Evolutionary conservation across 1,140 invertebrate species (phyloP).

Genomic region (Drosophila kurseongensis): DNA sequence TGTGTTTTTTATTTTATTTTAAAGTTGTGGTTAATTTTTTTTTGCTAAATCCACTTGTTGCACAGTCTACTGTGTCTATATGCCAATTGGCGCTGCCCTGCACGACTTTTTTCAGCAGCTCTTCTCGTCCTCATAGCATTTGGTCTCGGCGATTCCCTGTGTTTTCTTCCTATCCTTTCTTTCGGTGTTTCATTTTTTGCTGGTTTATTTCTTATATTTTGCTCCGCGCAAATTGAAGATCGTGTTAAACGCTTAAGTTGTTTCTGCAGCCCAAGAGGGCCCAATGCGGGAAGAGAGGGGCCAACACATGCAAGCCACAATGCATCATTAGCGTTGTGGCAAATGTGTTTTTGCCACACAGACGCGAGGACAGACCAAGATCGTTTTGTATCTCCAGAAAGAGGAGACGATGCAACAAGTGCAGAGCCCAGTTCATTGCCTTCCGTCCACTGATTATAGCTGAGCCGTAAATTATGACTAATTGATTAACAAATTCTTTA

Average conservation of each 20-base stretch:
- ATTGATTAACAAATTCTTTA: slow-evolving; percentile 75
- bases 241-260: slow-evolving; percentile 81
- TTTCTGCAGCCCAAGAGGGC: slow-evolving; percentile 43
- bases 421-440: slow-evolving; percentile 71
- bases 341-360: slow-evolving; percentile 68
- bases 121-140: slow-evolving; percentile 5
- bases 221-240: slow-evolving; percentile 78
- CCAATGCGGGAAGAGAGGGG: not conserved
- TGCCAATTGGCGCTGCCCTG: slow-evolving; percentile 58
- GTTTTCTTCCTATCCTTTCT: slow-evolving; percentile 17
- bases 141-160: not conserved
- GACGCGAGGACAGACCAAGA: slow-evolving; percentile 23
- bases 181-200: slow-evolving; percentile 55
- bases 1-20: not conserved
- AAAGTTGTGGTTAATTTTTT: not conserved
- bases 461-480: slow-evolving; percentile 79
- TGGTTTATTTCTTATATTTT: slow-evolving; percentile 50
- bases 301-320: slow-evolving; percentile 65
- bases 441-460: slow-evolving; percentile 64
- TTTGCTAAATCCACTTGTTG: not conserved
- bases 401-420: slow-evolving; percentile 67
- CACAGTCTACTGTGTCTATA: slow-evolving; percentile 37
- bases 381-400: slow-evolving; percentile 36
- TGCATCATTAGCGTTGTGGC: slow-evolving; percentile 78
- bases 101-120: slow-evolving; percentile 65